These are phyloP conservation scores for Rhingia rostrata DNA, from an alignment of 2,888 invertebrate genomes.

Conservation along the genomic window DNA sequence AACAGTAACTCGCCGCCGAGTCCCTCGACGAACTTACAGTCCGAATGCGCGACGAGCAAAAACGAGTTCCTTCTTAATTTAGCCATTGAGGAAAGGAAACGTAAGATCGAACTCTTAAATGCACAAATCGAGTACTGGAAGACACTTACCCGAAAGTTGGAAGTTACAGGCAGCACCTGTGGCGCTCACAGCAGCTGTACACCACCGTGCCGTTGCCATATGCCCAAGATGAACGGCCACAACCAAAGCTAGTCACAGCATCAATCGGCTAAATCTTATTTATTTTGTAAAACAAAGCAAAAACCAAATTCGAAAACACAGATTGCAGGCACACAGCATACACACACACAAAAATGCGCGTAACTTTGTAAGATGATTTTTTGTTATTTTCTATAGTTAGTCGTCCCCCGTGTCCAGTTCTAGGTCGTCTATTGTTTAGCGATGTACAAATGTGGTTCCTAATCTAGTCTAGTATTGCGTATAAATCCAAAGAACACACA, in stretches of 20 bases:
- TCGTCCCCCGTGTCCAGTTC: conserved; percentile 39
- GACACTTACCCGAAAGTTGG: conserved; percentile 81
- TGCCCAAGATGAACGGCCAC: conserved; percentile 79
- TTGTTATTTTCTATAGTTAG: conserved; percentile 50
- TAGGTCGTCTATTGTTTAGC: conserved; percentile 74
- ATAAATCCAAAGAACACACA: conserved; percentile 47
- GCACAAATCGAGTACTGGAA: conserved; percentile 83
- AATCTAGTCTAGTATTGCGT: conserved; percentile 80
- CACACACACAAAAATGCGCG: conserved; percentile 9
- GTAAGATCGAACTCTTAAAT: conserved; percentile 81
- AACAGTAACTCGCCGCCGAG: conserved; percentile 75
- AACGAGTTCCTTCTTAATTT: conserved; percentile 80
- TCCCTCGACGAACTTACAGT: conserved; percentile 75
- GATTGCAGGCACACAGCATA: conserved; percentile 11
- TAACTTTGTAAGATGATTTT: conserved; percentile 56
- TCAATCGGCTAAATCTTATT: conserved; percentile 33
- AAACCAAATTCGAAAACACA: conserved; percentile 19
- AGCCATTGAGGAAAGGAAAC: conserved; percentile 81
- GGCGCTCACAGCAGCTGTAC: conserved; percentile 78
- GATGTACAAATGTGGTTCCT: conserved; percentile 83
- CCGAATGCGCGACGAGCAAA: conserved; percentile 70
- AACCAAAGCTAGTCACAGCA: conserved; percentile 76
- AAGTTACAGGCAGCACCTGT: conserved; percentile 76
- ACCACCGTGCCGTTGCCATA: conserved; percentile 80
- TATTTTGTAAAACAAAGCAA: conserved; percentile 46